Evolutionary conservation across 2,797 vertebrate genomes (phyloP), one percentile per base, ranked within the genome.

Genomic region (Malacoraja senta): DNA sequence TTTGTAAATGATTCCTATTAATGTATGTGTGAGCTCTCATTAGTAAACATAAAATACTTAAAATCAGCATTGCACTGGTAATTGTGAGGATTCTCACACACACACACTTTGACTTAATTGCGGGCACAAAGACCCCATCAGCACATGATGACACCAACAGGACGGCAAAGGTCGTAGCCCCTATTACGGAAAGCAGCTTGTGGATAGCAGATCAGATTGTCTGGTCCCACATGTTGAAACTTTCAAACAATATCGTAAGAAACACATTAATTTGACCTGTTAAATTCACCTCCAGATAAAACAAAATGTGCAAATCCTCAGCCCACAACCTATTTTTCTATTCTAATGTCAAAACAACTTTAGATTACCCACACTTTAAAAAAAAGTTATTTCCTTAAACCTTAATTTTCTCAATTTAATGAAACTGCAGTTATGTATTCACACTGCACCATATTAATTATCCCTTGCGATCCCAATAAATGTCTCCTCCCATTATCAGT

Each of bases 331-430:
- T 17, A 68, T n/a, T 68, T 90, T 32, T n/a, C 13, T 44, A 72
- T 91, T 92, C 76, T n/a, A 76, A 38, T 3, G 21, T 24, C 38
- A 44, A 74, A 91, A 26, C 88, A 91, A 32, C 88, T 72, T 91
- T 74, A 74, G n/a, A 53, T 44, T 24, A 91, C 24, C 9, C 35
- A n/a, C 35, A n/a, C 53, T 15, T 15, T 65, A 63, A 6, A 65
- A 35, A 35, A 35, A 17, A 53, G 72, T 38, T 92, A 4, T 38
- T 3, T 74, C 17, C 38, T 53, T 24, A 65, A 63, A 17, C 13
- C 12, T 65, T n/a, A 65, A 65, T 32, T 32, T 68, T 7, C 19
- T 8, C 29, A 86, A 61, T n/a, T 86, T 65, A 32, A 78, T 13
- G 17, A 35, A 15, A 35, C 17, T 68, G 61, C 6, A 86, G 63